phyloP scores from a whole-genome alignment of 92 coral and sea anemone species.

The Phenganax marumi region DNA sequence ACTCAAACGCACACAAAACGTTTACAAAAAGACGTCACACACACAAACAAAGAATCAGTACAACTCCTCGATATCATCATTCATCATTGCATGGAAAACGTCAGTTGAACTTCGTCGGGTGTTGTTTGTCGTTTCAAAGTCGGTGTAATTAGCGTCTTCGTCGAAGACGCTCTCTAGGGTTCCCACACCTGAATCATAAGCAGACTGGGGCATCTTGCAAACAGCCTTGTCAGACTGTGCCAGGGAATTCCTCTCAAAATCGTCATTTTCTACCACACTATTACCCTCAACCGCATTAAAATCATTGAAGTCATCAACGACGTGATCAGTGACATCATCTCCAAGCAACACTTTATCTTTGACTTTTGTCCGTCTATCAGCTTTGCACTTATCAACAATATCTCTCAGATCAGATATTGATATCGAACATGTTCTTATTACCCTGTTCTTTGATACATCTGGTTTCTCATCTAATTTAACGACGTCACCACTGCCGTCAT shows the following conservation, averaged over 20 bases:
- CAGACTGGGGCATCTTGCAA: background rate
- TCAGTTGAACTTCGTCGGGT: conserved; percentile 20
- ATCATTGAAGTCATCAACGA: background rate
- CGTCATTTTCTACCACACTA: background rate
- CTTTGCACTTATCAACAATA: no score
- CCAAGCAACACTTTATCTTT: background rate
- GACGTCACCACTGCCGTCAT: no score
- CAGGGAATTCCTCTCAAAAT: background rate
- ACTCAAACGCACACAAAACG: background rate
- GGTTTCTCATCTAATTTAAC: no score
- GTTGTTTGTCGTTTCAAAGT: background rate
- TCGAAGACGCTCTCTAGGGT: conserved; percentile 24
- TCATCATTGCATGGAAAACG: conserved; percentile 16
- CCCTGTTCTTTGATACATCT: no score
- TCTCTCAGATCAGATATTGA: no score
- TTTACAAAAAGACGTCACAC: background rate
- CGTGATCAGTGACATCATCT: conserved; percentile 11
- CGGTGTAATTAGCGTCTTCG: conserved; percentile 27
- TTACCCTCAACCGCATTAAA: background rate
- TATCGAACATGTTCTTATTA: no score
- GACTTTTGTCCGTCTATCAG: no score
- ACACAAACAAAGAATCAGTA: background rate
- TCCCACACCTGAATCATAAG: conserved; percentile 28
- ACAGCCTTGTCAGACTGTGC: background rate
- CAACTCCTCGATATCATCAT: background rate